phyloP scores from a whole-genome alignment of 2,888 invertebrate genomes.

The Cordylochernes scorpioides region DNA sequence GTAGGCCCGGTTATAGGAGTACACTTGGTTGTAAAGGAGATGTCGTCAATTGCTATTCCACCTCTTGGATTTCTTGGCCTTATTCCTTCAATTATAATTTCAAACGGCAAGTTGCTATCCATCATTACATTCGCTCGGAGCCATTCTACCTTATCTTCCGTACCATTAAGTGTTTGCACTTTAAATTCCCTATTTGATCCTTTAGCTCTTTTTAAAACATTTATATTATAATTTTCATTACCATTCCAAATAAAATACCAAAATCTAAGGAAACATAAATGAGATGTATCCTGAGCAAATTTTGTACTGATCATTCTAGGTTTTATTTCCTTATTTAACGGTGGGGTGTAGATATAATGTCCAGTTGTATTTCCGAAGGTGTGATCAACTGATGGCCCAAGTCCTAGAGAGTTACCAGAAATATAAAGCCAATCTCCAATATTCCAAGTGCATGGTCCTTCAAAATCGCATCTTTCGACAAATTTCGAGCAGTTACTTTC shows the following conservation, averaged over 20 bases:
- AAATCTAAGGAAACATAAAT: constrained; percentile 9
- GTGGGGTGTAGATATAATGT: constrained; percentile 4
- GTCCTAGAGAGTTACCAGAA: constrained; percentile 5
- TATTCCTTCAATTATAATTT: constrained; percentile 7
- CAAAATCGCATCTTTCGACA: constrained; percentile 10
- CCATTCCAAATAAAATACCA: constrained; percentile 9
- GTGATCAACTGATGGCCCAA: constrained; percentile 10
- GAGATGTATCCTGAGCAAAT: constrained; percentile 9
- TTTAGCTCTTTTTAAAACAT: no score
- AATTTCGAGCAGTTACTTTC: constrained; percentile 8
- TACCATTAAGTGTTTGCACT: no score
- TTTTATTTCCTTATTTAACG: neutral
- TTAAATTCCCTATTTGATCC: no score
- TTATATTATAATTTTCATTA: no score
- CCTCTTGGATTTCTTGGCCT: constrained; percentile 3
- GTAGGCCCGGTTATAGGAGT: constrained; percentile 8
- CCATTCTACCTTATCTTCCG: constrained; percentile 7
- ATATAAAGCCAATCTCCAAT: neutral
- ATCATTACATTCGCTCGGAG: constrained; percentile 4
- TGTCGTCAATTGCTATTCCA: constrained; percentile 11
- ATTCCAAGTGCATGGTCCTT: constrained; percentile 6
- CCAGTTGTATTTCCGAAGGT: constrained; percentile 6
- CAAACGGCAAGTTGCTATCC: constrained; percentile 6
- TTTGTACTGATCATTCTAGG: constrained; percentile 5
- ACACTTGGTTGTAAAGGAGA: constrained; percentile 10